Evolutionary conservation across 2,113 vertebrate species (phyloP).

Genomic region (Varanus komodoensis): DNA sequence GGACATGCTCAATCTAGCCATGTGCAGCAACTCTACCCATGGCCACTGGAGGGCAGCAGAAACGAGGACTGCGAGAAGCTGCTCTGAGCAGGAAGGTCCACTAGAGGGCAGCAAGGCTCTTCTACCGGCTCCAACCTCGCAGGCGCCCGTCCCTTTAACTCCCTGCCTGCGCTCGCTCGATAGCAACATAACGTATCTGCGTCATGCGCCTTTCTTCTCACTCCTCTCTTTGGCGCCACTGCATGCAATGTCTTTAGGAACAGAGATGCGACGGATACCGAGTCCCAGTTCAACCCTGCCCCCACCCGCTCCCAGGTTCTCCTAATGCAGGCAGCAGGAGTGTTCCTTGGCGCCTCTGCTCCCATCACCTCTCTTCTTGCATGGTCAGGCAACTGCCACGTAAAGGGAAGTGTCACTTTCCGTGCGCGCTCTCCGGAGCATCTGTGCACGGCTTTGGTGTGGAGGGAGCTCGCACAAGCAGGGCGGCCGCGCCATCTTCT

Average conservation of each 20-base stretch:
- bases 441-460: not conserved
- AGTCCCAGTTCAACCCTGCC: no score
- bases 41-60: conserved; percentile 10
- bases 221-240: not conserved
- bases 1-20: no score
- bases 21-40: not conserved
- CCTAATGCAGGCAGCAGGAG: not conserved
- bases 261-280: not conserved
- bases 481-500: not conserved
- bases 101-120: not conserved
- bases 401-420: not conserved
- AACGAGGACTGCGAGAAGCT: not conserved
- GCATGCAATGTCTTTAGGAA: not conserved
- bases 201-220: not conserved
- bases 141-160: not conserved
- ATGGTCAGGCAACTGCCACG: not conserved
- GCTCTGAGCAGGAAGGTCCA: not conserved
- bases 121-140: not conserved
- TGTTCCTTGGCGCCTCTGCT: not conserved
- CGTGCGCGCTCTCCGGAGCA: not conserved
- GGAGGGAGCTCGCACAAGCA: not conserved
- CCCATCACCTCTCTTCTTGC: not conserved
- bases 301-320: not conserved
- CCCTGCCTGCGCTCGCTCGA: conserved; percentile 1
- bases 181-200: not conserved